Base-by-base conservation (phyloP, 1,140 invertebrate species). In the Bombus huntii region DNA sequence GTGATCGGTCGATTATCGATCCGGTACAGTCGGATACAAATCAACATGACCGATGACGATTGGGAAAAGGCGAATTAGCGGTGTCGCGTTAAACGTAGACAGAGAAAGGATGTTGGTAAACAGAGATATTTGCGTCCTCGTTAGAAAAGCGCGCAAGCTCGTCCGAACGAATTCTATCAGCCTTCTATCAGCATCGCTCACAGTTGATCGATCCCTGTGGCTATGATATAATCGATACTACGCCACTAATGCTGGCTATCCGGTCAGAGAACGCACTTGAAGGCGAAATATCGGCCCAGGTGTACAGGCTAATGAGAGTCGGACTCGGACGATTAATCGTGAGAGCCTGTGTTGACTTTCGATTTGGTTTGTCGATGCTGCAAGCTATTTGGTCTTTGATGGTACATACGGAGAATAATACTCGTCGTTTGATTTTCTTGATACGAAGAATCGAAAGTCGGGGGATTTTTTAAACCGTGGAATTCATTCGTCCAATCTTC, bases 121-220 rank as follows among this genome's bases (percentile, higher is more conserved):
- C 25, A 83, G 18, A 31, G 44, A 66, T 89, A 89, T 89, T 90
- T 90, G 73, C 88, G 62, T 81, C 84, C 88, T 89, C 88, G 59
- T 90, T 89, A 90, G 77, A 72, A 83, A 87, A 87, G 65, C 47
- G 79, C 76, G 76, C 68, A 80, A 86, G 71, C 83, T 75, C 65
- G 79, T 83, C 53, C 47, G 59, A 75, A 70, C 53, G 80, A 80
- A 39, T 80, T 75, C 34, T 34, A 34, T 34, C 76, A 31, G 82
- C 37, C 10, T 39, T 44, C n/a, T n/a, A 44, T 12, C 53, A 1
- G 78, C 22, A 47, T 4, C 28, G 31, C 25, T n/a, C n/a, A 31
- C 62, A 28, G 57, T 66, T 62, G 76, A 88, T 88, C 84, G 81
- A 80, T 57, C 65, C 37, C 9, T 44, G 18, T 57, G 57, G 6